Evolutionary conservation across 2,888 invertebrate species (phyloP), one percentile per base, ranked within the genome.

Genomic region (Cordilura impudica): DNA sequence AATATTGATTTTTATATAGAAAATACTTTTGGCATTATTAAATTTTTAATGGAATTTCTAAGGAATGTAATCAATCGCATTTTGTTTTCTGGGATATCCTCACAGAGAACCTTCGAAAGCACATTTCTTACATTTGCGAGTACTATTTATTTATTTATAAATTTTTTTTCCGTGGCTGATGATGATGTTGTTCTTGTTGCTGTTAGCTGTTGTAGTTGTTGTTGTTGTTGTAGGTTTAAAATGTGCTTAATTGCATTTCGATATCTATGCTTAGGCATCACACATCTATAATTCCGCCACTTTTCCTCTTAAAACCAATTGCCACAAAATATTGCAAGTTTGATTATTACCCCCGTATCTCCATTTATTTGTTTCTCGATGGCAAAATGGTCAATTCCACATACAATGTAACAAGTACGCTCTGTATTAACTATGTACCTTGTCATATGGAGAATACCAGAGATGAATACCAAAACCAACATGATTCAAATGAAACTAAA

Each of bases 191-290:
- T 54, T 74, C 47, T 63, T 67, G 54, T 49, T 72, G 14, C 14
- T 19, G 19, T n/a, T 45, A 67, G 4, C 29, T 10, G 61, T 61
- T 61, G 26, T 66, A 49, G 16, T 61, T 63, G 16, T 56, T 72
- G 43, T 61, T 73, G 67, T 72, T 72, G 51, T 51, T 72, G 63
- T 73, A 29, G 63, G 72, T 49, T 67, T 53, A 67, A 67, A 79
- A 79, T 74, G 74, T 78, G 72, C 65, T 87, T 87, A 87, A 87
- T 87, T 87, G 87, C 87, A 87, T 87, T 87, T 87, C 87, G 87
- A 87, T 87, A 87, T 87, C 87, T 86, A 85, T 86, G 87, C 84
- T 83, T 82, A 86, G 87, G 87, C 87, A 87, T 87, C 87, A 86
- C 77, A 86, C 87, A 86, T 81, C 77, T 75, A 79, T 75, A 71